Percentiles rank a stretch among this genome's conserved stretches.
Conservation (phyloP, 2,888 invertebrate species). For the Sialis lutaria region DNA sequence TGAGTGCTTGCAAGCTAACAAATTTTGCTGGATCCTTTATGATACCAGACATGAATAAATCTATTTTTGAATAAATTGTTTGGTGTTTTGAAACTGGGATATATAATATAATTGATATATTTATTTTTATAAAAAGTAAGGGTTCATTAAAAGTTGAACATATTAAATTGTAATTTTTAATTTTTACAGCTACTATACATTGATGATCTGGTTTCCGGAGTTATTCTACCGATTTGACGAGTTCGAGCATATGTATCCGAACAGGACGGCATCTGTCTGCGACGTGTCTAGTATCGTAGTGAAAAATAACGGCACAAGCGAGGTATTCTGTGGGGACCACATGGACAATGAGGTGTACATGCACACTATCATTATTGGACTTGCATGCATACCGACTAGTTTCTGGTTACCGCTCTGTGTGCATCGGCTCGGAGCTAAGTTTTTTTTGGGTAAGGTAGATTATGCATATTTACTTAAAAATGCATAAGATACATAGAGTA, state of each 20-base stretch:
- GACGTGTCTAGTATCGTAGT: slow-evolving; percentile 52
- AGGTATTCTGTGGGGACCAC: slow-evolving; percentile 24
- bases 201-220: slow-evolving; percentile 88
- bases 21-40: too few relatives aligned
- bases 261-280: slow-evolving; percentile 53
- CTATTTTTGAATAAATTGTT: too few relatives aligned
- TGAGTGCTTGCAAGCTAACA: too few relatives aligned
- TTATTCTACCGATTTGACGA: slow-evolving; percentile 69
- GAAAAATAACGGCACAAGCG: slow-evolving; percentile 18
- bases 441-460: slow-evolving; percentile 51
- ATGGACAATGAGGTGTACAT: slow-evolving; percentile 51
- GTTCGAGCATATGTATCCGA: slow-evolving; percentile 47
- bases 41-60: too few relatives aligned
- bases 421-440: slow-evolving; percentile 63
- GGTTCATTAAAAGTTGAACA: too few relatives aligned
- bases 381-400: slow-evolving; percentile 66
- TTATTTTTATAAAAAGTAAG: too few relatives aligned
- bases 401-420: slow-evolving; percentile 63
- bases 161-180: slow-evolving; percentile 9
- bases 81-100: too few relatives aligned
- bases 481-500: too few relatives aligned
- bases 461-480: too few relatives aligned
- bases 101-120: too few relatives aligned
- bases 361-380: slow-evolving; percentile 61
- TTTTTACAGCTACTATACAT: slow-evolving; percentile 61